Conservation (phyloP, 2,888 invertebrate genomes). For the Cataglyphis rosenhaueri region DNA sequence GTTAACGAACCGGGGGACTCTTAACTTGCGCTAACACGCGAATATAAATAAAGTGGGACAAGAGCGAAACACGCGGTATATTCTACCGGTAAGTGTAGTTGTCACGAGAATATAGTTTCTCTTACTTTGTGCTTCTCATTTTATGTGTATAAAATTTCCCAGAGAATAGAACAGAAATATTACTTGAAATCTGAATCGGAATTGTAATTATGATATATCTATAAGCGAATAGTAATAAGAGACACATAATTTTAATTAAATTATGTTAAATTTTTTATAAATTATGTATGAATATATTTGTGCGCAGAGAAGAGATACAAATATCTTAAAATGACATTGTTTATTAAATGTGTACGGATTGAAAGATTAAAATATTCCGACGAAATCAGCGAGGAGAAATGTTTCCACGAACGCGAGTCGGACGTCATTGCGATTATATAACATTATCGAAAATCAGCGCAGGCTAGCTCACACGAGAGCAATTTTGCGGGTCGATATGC, state of each 20-base stretch:
- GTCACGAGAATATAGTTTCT: slow-evolving; percentile 11
- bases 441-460: slow-evolving; percentile 69
- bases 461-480: slow-evolving; percentile 53
- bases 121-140: not conserved
- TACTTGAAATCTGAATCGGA: not conserved
- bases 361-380: not conserved
- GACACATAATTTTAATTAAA: not conserved
- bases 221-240: not conserved
- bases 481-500: slow-evolving; percentile 69
- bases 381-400: not conserved
- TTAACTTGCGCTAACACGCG: slow-evolving; percentile 64
- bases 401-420: not conserved
- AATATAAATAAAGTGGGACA: slow-evolving; percentile 66
- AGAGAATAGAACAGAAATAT: not conserved
- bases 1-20: slow-evolving; percentile 69
- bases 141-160: not conserved
- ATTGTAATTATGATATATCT: not conserved
- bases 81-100: slow-evolving; percentile 8
- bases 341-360: not conserved
- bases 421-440: slow-evolving; percentile 34
- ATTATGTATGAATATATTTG: not conserved
- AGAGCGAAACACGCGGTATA: slow-evolving; percentile 43
- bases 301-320: not conserved
- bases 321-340: not conserved
- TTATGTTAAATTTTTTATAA: not conserved